phyloP scores from a whole-genome alignment of 1,140 invertebrate genomes.

The Pogonomyrmex californicus region DNA sequence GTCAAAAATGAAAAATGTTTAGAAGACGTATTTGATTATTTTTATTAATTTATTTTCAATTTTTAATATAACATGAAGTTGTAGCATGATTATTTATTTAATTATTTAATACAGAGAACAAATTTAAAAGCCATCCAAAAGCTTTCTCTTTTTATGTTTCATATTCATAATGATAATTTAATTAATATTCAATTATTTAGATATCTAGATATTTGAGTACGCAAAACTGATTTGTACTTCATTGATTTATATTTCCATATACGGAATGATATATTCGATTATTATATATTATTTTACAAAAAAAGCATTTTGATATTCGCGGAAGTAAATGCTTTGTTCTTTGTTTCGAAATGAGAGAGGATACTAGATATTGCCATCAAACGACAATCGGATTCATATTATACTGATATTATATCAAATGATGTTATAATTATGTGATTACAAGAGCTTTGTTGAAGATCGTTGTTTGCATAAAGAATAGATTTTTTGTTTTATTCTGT shows the following conservation, averaged over 20 bases:
- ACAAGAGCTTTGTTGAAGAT: too few species aligned
- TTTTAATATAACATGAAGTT: background rate
- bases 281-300: background rate
- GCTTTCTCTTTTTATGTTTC: background rate
- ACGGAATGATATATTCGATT: background rate
- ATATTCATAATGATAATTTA: background rate
- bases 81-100: background rate
- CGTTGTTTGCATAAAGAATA: slow-evolving; percentile 29
- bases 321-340: background rate
- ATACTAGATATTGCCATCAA: background rate
- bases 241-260: background rate
- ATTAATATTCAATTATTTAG: background rate
- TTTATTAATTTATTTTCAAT: background rate
- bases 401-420: slow-evolving; percentile 19
- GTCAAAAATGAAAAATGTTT: background rate
- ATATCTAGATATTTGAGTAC: background rate
- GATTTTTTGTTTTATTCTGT: background rate
- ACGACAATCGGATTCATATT: background rate
- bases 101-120: background rate
- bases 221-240: background rate
- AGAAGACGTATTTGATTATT: background rate
- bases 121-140: background rate
- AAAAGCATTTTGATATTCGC: background rate
- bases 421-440: background rate
- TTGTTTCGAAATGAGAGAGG: background rate